Evolutionary conservation across 2,888 invertebrate genomes (phyloP).

Genomic region (Dryobota labecula): DNA sequence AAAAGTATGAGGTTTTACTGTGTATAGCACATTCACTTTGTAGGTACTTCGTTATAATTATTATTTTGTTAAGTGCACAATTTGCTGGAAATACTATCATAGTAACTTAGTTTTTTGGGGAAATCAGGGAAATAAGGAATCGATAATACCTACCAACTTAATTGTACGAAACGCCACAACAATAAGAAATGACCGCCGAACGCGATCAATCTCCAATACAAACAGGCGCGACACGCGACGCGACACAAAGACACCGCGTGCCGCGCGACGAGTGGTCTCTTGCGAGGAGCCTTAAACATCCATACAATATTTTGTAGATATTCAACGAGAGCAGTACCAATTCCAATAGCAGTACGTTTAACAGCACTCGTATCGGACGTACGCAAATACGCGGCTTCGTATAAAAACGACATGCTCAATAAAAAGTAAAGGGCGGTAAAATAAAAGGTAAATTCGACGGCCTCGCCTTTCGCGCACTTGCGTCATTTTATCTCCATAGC

Average conservation of each 20-base stretch:
- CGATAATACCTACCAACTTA: too few relatives aligned
- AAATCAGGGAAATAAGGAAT: too few relatives aligned
- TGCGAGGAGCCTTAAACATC: too few relatives aligned
- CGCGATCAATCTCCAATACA: slow-evolving; percentile 26
- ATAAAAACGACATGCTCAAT: slow-evolving; percentile 70
- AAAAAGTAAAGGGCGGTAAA: slow-evolving; percentile 74
- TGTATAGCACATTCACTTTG: slow-evolving; percentile 13
- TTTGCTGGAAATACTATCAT: background rate
- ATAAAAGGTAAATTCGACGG: slow-evolving; percentile 70
- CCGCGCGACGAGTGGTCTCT: too few relatives aligned
- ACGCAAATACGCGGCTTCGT: slow-evolving; percentile 63
- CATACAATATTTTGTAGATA: slow-evolving; percentile 55
- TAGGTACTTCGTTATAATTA: slow-evolving; percentile 21
- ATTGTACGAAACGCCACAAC: background rate
- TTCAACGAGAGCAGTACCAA: slow-evolving; percentile 51
- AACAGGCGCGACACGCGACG: too few relatives aligned
- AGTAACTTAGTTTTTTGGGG: background rate
- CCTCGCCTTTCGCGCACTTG: slow-evolving; percentile 51
- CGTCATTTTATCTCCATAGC: slow-evolving; percentile 62
- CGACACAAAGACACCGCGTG: too few relatives aligned
- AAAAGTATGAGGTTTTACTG: slow-evolving; percentile 35
- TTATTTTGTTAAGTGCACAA: slow-evolving; percentile 27
- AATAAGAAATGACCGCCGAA: slow-evolving; percentile 11
- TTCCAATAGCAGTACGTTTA: slow-evolving; percentile 56
- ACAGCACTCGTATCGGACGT: slow-evolving; percentile 62